Base-by-base conservation (phyloP, 2,888 invertebrate genomes). In the Sarcophaga subvicina region DNA sequence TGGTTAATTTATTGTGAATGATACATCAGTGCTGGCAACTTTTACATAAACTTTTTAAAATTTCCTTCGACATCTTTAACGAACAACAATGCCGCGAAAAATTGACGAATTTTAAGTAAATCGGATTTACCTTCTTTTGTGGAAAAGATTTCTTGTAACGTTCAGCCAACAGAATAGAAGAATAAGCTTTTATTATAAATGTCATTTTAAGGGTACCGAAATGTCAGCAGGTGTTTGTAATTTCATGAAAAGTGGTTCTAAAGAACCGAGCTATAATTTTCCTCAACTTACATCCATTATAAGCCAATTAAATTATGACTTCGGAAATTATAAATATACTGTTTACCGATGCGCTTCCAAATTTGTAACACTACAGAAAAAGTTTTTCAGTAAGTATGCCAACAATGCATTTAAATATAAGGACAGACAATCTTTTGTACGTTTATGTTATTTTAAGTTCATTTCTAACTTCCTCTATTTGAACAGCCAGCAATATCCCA, bases 331-430 rank as follows among this genome's bases (percentile, higher is more conserved):
- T 82, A 93, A 92, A 85, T 93, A 91, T 78, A 93, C 93, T 0
- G 93, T 93, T 17, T 93, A 93, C 89, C 91, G 93, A 11, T 92
- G 93, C 86, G 93, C 93, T 17, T 89, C 90, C 14, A 93, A 93
- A 89, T 89, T 93, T 72, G 89, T 92, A 3, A 90, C 91, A 2
- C 76, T 93, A 11, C 92, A 93, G 80, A 92, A 93, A 83, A 89
- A 90, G 2, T 90, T 93, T 25, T 90, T 91, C 86, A 93, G 93
- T 93, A 89, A 90, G 91, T 90, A 69, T 8, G 17, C 17, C 17
- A 54, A 54, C 10, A 54, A 37, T 37, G 37, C 37, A 37, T 37
- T 37, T 37, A 37, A 37, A 37, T 8, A 37, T 37, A 37, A 37
- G 37, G 6, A 37, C 6, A 37, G 37, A 37, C 37, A 37, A 37